phyloP scores from a whole-genome alignment of 2,888 invertebrate genomes.

The Zhengitettix transpicula region DNA sequence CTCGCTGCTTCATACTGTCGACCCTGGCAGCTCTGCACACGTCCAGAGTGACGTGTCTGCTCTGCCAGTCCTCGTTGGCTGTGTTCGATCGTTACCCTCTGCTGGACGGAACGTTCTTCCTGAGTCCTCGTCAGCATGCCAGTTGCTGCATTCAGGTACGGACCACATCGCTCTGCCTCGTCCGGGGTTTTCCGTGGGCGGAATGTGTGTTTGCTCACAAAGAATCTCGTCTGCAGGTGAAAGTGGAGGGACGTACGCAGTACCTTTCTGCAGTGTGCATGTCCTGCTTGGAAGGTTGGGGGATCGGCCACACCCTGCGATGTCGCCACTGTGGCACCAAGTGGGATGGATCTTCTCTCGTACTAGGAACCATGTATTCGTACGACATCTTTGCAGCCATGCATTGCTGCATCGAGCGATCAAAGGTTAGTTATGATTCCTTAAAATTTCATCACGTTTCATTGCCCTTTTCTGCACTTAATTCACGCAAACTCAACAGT shows the following conservation, averaged over 20 bases:
- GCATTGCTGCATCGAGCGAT: slow-evolving; percentile 85
- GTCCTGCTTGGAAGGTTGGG: slow-evolving; percentile 76
- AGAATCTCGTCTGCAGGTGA: slow-evolving; percentile 44
- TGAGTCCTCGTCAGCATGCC: slow-evolving; percentile 84
- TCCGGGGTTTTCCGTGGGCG: not conserved
- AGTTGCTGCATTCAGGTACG: slow-evolving; percentile 73
- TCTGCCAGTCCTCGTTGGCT: slow-evolving; percentile 74
- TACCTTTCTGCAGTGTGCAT: slow-evolving; percentile 90
- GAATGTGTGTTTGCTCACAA: not conserved
- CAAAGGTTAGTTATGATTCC: slow-evolving; percentile 46
- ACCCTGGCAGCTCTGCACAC: slow-evolving; percentile 84
- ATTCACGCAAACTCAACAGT: too few relatives aligned
- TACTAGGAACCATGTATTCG: slow-evolving; percentile 94
- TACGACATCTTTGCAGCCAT: slow-evolving; percentile 96
- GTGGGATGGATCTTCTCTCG: slow-evolving; percentile 87
- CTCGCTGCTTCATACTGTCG: slow-evolving; percentile 86
- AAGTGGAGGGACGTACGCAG: slow-evolving; percentile 76
- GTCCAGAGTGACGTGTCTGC: slow-evolving; percentile 68
- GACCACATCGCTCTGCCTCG: slow-evolving; percentile 6
- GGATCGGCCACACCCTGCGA: slow-evolving; percentile 53
- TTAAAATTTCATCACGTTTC: too few relatives aligned
- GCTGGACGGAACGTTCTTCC: slow-evolving; percentile 94
- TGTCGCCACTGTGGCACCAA: slow-evolving; percentile 72
- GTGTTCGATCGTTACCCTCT: slow-evolving; percentile 96
- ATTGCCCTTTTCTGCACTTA: too few relatives aligned